Evolutionary conservation across 1,140 invertebrate species (phyloP).

Genomic region (Meloidogyne hapla): DNA sequence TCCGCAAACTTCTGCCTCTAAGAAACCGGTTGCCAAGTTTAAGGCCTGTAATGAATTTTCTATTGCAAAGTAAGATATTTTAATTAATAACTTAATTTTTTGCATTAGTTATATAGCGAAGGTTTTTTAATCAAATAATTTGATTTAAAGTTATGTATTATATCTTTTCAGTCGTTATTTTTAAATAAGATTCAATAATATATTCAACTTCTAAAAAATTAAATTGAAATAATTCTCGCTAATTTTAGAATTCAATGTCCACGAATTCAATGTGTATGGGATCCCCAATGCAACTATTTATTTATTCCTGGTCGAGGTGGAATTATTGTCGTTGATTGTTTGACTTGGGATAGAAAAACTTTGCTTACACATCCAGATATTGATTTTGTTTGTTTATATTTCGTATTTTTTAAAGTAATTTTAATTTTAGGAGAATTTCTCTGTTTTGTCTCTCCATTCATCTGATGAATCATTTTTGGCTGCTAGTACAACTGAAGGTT

Average conservation of each 20-base stretch:
- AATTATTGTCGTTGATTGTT: constrained; percentile 4
- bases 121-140: too few species aligned
- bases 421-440: constrained; percentile 18
- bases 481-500: constrained; percentile 4
- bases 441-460: constrained; percentile 2
- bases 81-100: not conserved
- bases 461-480: not conserved
- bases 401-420: not conserved
- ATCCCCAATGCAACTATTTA: not conserved
- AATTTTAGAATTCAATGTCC: constrained; percentile 13
- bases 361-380: constrained; percentile 20
- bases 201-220: too few species aligned
- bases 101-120: too few species aligned
- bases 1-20: not conserved
- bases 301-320: constrained; percentile 14
- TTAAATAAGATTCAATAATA: too few species aligned
- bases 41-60: constrained; percentile 18
- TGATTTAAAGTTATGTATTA: too few species aligned
- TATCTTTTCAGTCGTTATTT: too few species aligned
- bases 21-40: not conserved
- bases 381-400: constrained; percentile 6
- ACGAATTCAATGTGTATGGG: constrained; percentile 16
- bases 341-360: constrained; percentile 12
- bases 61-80: not conserved
- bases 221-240: not conserved